Percentiles rank a stretch among this genome's conserved stretches.
These are phyloP conservation scores for Cynopterus sphinx DNA, from an alignment of 2,797 vertebrate species.

Conservation along the genomic window DNA sequence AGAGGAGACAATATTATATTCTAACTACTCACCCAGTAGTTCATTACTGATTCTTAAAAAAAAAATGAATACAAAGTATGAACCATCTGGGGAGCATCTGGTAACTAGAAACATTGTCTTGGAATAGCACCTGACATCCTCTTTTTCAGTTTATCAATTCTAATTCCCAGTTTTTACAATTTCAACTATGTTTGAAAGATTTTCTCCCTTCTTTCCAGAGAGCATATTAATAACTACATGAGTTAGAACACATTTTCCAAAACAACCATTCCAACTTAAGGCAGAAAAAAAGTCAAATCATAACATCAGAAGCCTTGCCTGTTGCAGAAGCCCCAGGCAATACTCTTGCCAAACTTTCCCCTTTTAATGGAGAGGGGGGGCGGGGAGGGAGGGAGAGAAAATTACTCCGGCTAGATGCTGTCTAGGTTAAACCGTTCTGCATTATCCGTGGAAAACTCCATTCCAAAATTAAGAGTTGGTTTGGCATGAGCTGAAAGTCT, in stretches of 20 bases:
- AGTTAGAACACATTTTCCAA: background rate
- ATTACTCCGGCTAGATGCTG: background rate
- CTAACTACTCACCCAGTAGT: background rate
- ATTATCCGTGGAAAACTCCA: background rate
- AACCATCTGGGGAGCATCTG: background rate
- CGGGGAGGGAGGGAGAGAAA: background rate
- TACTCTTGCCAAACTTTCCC: background rate
- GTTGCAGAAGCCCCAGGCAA: background rate
- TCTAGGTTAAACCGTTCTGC: background rate
- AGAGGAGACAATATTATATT: background rate
- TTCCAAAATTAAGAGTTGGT: conserved; percentile 10
- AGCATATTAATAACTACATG: background rate
- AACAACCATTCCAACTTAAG: background rate
- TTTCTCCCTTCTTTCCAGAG: background rate
- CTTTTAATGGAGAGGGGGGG: background rate
- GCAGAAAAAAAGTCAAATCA: conserved; percentile 14
- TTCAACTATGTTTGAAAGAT: conserved; percentile 1
- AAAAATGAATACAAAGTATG: background rate
- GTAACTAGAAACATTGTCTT: conserved; percentile 2
- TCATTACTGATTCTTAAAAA: background rate
- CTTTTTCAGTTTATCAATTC: conserved; percentile 48
- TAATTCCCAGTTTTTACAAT: background rate
- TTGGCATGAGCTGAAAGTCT: conserved; percentile 17
- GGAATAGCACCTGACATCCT: background rate
- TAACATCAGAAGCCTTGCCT: background rate